Conservation (phyloP, 2,888 invertebrate species). For the Drosophila paranaensis region DNA sequence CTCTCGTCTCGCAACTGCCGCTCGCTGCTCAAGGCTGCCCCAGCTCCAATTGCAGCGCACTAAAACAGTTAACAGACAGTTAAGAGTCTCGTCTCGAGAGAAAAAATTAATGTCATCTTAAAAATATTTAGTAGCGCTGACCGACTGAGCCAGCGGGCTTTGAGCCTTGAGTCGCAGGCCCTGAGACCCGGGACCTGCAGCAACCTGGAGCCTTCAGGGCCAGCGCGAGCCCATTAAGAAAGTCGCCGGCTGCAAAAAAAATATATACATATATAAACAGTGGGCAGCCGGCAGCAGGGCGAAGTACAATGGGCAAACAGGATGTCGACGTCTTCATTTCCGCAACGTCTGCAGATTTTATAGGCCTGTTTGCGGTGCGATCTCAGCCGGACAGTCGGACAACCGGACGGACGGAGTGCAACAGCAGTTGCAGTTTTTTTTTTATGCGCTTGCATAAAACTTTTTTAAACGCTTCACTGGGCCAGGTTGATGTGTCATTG, state of each 20-base stretch:
- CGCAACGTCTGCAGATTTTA: constrained; percentile 64
- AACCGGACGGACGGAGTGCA: background rate
- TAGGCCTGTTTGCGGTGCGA: constrained; percentile 17
- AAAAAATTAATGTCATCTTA: constrained; percentile 58
- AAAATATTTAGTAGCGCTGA: constrained; percentile 38
- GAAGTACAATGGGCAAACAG: constrained; percentile 43
- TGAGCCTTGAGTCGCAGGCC: constrained; percentile 13
- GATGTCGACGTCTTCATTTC: constrained; percentile 75
- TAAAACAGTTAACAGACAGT: constrained; percentile 53
- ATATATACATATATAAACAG: background rate
- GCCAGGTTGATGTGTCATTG: constrained; percentile 55
- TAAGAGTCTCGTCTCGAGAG: constrained; percentile 16
- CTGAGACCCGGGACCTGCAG: constrained; percentile 1
- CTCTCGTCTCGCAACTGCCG: constrained; percentile 9
- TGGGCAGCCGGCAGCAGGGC: constrained; percentile 6
- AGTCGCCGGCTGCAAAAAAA: constrained; percentile 47
- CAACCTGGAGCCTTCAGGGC: constrained; percentile 19
- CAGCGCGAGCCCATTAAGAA: constrained; percentile 53
- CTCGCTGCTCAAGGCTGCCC: constrained; percentile 13
- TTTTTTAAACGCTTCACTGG: constrained; percentile 32
- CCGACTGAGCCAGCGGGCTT: constrained; percentile 42
- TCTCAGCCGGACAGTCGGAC: constrained; percentile 1
- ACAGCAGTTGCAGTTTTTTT: constrained; percentile 53
- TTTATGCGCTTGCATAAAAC: constrained; percentile 55
- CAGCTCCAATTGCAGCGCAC: constrained; percentile 7